Conservation (phyloP, 2,113 vertebrate genomes). For the Pimephales promelas region DNA sequence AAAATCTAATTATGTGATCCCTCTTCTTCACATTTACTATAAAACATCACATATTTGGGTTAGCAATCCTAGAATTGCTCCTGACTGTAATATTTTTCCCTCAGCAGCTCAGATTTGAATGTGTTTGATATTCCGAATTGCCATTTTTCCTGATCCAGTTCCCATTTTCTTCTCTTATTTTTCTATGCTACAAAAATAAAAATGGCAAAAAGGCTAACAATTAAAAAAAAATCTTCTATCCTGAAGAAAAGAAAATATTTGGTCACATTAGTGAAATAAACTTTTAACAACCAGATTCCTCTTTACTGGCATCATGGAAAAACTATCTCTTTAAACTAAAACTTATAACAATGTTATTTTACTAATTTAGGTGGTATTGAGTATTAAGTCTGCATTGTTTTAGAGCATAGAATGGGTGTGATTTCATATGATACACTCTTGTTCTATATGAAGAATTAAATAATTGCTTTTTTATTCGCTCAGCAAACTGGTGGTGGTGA, state of each 20-base stretch:
- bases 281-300: not conserved
- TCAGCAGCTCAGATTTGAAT: not conserved
- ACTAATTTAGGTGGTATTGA: not conserved
- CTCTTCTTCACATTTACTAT: not conserved
- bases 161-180: not conserved
- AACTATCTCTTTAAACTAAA: not conserved
- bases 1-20: not conserved
- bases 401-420: not conserved
- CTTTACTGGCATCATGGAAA: not conserved
- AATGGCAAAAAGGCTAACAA: not conserved
- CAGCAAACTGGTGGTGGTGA: slow-evolving; percentile 93
- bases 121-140: not conserved
- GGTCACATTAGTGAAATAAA: not conserved
- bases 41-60: not conserved
- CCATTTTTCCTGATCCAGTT: not conserved
- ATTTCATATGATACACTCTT: not conserved
- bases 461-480: not conserved
- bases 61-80: not conserved
- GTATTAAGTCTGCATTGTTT: no score
- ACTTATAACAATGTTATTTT: not conserved
- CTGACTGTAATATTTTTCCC: not conserved
- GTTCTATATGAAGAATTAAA: not conserved
- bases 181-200: not conserved
- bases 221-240: not conserved
- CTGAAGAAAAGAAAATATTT: not conserved